A percentile compares a stretch with the other conserved stretches of the same genome.
phyloP scores from a whole-genome alignment of 2,797 vertebrate species.

The Tragopan temminckii region DNA sequence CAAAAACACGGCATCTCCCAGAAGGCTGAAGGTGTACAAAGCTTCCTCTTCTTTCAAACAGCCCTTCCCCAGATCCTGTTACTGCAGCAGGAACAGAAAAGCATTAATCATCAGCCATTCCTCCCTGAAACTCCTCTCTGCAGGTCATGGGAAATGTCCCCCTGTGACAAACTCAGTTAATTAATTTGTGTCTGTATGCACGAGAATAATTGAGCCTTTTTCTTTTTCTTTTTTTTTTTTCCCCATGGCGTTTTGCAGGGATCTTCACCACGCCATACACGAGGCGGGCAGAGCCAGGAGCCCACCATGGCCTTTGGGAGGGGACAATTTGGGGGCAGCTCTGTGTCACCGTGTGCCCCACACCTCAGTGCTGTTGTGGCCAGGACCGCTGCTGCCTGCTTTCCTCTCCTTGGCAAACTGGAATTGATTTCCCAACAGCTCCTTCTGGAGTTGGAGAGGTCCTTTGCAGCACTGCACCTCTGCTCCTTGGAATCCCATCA shows the following conservation, averaged over 20 bases:
- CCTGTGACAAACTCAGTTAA: slow-evolving; percentile 33
- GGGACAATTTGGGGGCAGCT: neutral
- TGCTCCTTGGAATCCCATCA: neutral
- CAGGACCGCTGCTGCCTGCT: neutral
- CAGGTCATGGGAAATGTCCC: slow-evolving; percentile 44
- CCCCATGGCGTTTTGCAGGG: neutral
- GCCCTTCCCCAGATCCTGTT: neutral
- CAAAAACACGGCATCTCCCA: neutral
- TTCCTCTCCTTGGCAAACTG: neutral
- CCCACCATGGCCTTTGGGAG: neutral
- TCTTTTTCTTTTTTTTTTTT: neutral
- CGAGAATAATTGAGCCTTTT: slow-evolving; percentile 41
- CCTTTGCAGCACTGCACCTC: rapidly evolving
- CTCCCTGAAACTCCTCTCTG: neutral
- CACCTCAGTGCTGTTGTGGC: neutral
- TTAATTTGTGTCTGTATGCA: slow-evolving; percentile 65
- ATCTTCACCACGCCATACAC: rapidly evolving
- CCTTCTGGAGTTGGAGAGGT: neutral
- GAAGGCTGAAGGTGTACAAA: neutral
- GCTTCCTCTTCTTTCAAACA: neutral
- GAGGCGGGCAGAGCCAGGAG: neutral
- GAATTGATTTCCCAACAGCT: neutral
- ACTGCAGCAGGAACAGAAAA: neutral
- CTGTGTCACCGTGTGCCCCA: rapidly evolving
- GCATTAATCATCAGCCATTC: slow-evolving; percentile 56